These are phyloP conservation scores for Dinoponera quadriceps DNA, from an alignment of 1,140 invertebrate genomes.

Conservation along the genomic window DNA sequence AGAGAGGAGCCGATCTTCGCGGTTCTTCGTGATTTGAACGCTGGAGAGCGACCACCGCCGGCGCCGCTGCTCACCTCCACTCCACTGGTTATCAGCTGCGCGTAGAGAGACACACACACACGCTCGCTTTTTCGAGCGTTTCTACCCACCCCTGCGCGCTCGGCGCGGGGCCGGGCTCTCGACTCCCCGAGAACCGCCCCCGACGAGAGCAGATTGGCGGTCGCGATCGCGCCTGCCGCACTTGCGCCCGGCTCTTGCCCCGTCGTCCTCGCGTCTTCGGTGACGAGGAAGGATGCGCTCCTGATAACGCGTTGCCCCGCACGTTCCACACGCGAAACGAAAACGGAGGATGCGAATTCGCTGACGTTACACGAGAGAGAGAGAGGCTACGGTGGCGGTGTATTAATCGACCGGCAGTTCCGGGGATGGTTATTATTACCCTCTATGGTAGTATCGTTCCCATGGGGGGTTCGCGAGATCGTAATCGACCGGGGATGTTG, in stretches of 20 bases:
- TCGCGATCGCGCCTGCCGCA: slow-evolving; percentile 62
- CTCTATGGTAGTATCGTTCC: too few species aligned
- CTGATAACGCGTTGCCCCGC: slow-evolving; percentile 17
- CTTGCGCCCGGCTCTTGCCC: slow-evolving; percentile 66
- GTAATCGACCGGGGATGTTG: too few species aligned
- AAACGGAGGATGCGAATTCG: not conserved
- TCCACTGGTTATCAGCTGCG: slow-evolving; percentile 51
- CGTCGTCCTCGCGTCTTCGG: slow-evolving; percentile 21
- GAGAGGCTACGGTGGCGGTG: not conserved
- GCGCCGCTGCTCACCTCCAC: slow-evolving; percentile 42
- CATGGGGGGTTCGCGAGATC: too few species aligned
- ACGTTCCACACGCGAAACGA: not conserved
- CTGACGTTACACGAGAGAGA: not conserved
- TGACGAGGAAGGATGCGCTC: slow-evolving; percentile 38
- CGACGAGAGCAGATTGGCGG: slow-evolving; percentile 82
- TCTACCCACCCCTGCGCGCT: slow-evolving; percentile 57
- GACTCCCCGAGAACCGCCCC: slow-evolving; percentile 81
- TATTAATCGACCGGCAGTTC: too few species aligned
- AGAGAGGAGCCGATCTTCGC: slow-evolving; percentile 8
- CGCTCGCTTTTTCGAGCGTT: slow-evolving; percentile 62
- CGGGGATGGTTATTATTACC: too few species aligned
- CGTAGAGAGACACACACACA: too few species aligned
- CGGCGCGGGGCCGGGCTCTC: slow-evolving; percentile 51
- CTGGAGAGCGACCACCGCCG: slow-evolving; percentile 68
- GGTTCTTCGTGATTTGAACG: slow-evolving; percentile 84